These are phyloP conservation scores for Torymus texanus DNA, from an alignment of 2,888 invertebrate species.

Conservation along the genomic window DNA sequence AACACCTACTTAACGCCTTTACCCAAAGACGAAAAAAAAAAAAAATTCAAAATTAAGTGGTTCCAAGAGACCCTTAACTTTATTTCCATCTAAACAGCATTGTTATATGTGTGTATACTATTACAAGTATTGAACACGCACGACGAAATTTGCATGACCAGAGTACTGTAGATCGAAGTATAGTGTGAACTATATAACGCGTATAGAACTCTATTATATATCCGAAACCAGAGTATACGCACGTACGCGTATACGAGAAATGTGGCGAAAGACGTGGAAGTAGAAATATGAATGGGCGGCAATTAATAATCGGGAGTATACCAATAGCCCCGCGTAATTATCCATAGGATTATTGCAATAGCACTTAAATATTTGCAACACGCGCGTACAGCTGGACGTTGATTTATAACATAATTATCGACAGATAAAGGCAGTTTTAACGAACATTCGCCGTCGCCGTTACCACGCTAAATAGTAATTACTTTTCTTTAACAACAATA, in stretches of 20 bases:
- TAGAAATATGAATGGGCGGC: constrained; percentile 48
- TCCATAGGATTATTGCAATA: constrained; percentile 39
- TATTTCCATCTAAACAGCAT: too few species aligned
- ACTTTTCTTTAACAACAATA: constrained; percentile 49
- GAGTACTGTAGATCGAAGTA: too few species aligned
- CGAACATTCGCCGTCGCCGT: too few species aligned
- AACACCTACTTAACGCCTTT: too few species aligned
- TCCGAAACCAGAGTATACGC: constrained; percentile 14
- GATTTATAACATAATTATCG: constrained; percentile 58
- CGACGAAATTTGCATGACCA: constrained; percentile 33
- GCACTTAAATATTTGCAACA: constrained; percentile 31
- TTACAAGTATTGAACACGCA: too few species aligned
- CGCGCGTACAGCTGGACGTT: constrained; percentile 32
- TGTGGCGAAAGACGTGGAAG: constrained; percentile 45
- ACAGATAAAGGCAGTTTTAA: constrained; percentile 45
- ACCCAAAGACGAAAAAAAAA: too few species aligned
- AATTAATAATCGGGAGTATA: constrained; percentile 51
- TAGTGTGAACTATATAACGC: constrained; percentile 5
- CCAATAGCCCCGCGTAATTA: constrained; percentile 30
- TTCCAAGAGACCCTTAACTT: too few species aligned
- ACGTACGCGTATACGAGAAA: neutral
- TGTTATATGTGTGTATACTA: too few species aligned
- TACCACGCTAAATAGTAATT: constrained; percentile 47
- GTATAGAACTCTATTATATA: constrained; percentile 4
- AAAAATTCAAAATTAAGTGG: too few species aligned